Conservation (phyloP, 2,797 vertebrate species). For the Brachyalestes nurse region DNA sequence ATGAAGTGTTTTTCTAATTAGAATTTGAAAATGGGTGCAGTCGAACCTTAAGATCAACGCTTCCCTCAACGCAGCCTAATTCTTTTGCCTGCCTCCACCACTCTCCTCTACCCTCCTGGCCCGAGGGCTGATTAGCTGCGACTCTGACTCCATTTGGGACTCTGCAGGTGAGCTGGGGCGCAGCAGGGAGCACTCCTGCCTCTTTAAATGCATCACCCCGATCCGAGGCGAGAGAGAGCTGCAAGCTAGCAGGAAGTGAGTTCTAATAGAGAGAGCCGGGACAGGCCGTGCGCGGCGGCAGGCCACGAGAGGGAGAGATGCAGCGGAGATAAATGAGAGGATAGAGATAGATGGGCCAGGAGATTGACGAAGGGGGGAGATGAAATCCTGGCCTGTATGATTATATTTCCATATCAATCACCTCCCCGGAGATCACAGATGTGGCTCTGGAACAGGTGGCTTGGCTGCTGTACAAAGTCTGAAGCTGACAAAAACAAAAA, state of each 20-base stretch:
- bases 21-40: not conserved
- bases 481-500: conserved; percentile 74
- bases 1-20: not conserved
- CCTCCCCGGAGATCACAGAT: conserved; percentile 84
- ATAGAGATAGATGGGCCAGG: conserved; percentile 65
- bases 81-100: conserved; percentile 1
- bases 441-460: conserved; percentile 83
- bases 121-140: conserved; percentile 69
- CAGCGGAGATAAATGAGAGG: conserved; percentile 35
- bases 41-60: not conserved
- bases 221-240: conserved; percentile 52
- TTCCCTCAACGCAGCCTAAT: conserved; percentile 12
- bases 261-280: conserved; percentile 59
- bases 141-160: conserved; percentile 70
- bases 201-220: conserved; percentile 71
- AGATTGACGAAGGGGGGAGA: conserved; percentile 49
- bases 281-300: not conserved
- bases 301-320: conserved; percentile 16
- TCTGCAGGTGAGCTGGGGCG: conserved; percentile 69
- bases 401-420: conserved; percentile 88
- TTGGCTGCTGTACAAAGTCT: conserved; percentile 81
- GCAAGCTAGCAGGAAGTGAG: conserved; percentile 60
- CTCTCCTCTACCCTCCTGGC: conserved; percentile 43
- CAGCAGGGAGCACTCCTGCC: conserved; percentile 62
- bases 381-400: conserved; percentile 77